Base-by-base conservation (phyloP, 2,113 vertebrate genomes). In the Sarotherodon lohbergeri region DNA sequence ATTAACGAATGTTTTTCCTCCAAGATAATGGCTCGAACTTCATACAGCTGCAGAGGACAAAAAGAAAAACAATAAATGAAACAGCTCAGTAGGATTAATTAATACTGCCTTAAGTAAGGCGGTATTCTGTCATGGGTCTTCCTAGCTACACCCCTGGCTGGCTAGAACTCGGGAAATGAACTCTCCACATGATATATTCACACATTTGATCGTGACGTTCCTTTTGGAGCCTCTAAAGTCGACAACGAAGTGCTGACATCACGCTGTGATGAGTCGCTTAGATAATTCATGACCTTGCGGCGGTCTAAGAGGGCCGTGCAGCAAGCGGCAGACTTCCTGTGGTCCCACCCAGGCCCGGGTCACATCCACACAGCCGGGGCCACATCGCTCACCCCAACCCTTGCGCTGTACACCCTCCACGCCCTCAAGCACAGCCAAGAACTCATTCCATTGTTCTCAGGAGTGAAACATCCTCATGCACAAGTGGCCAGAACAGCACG, bases 381-480 rank as follows among this genome's bases (percentile, higher is more conserved):
- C 90, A 63, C 89, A 89, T 90, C 11, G 89, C 92, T 90, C 90
- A 91, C 91, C 91, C 92, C 87, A 83, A 91, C 86, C 89, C 84
- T 83, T 85, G 54, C 16, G 27, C 85, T 71, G 82, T 41, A 80
- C 85, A 14, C 86, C 88, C 90, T 80, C 89, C 94, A 92, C 89
- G 54, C 92, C 91, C 94, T 91, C 36, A 1, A 83, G 52, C 71
- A 1, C 54, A 14, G 89, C 91, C 90, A 90, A 94, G 82, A 89
- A 86, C 84, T 93, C 84, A 27, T 85, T 93, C 90, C 88, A 94
- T 96, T 96, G 94, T 96, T 95, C 94, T 94, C 86, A 50, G 61
- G 92, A 92, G 91, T 57, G 81, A 90, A 46, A 91, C 88, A 91
- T 95, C 90, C 90, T 88, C 29, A 48, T 61, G 52, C 82, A n/a